These are phyloP conservation scores for Onthophagus sagittarius DNA, from an alignment of 2,888 invertebrate species.

Conservation along the genomic window DNA sequence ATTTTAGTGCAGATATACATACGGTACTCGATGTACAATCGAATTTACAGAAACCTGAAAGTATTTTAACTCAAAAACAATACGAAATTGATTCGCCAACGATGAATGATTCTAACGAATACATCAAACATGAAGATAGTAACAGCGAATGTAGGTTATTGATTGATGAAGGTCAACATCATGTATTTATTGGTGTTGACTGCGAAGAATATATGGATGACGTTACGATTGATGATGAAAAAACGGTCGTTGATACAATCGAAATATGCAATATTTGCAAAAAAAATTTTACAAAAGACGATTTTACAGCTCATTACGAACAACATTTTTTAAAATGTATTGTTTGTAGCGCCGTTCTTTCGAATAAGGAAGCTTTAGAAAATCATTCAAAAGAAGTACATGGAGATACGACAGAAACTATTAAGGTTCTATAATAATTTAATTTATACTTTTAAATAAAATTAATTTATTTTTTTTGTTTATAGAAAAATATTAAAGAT, in stretches of 20 bases:
- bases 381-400: slow-evolving; percentile 42
- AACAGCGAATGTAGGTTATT: slow-evolving; percentile 30
- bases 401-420: slow-evolving; percentile 26
- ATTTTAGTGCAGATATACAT: not conserved
- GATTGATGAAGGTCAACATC: slow-evolving; percentile 28
- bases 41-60: slow-evolving; percentile 8
- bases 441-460: not conserved
- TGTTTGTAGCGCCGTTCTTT: slow-evolving; percentile 49
- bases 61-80: not conserved
- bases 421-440: slow-evolving; percentile 22
- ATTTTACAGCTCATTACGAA: slow-evolving; percentile 45
- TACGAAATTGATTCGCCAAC: slow-evolving; percentile 11
- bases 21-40: not conserved
- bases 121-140: slow-evolving; percentile 27
- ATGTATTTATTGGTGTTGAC: slow-evolving; percentile 4
- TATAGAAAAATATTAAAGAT: slow-evolving; percentile 29
- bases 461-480: slow-evolving; percentile 11
- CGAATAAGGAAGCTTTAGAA: slow-evolving; percentile 47
- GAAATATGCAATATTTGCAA: slow-evolving; percentile 46
- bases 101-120: slow-evolving; percentile 13
- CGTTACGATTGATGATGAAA: slow-evolving; percentile 14
- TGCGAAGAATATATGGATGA: slow-evolving; percentile 1
- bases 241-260: not conserved
- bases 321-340: slow-evolving; percentile 47
- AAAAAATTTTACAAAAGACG: slow-evolving; percentile 41